Evolutionary conservation across 2,797 vertebrate genomes (phyloP).

Genomic region (Coccyzus lansbergi): DNA sequence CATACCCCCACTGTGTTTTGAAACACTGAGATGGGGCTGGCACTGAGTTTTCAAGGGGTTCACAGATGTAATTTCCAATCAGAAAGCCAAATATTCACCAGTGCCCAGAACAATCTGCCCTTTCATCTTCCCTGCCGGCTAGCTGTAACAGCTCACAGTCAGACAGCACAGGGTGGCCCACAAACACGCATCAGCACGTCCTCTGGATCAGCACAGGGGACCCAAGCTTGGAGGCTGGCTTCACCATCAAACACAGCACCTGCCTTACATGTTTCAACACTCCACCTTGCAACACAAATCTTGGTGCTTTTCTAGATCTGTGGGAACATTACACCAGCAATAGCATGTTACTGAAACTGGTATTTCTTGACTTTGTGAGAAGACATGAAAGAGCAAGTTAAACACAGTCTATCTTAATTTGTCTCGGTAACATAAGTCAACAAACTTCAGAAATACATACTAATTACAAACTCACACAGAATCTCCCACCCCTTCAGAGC

Average conservation of each 20-base stretch:
- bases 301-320: neutral
- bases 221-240: neutral
- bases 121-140: neutral
- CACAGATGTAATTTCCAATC: neutral
- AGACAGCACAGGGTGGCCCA: accelerated
- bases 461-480: neutral
- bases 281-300: neutral
- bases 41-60: neutral
- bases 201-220: neutral
- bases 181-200: accelerated
- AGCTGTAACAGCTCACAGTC: neutral
- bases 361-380: slow-evolving; percentile 6
- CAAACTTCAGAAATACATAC: neutral
- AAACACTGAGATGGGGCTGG: neutral
- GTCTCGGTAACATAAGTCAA: neutral
- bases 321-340: neutral
- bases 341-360: neutral
- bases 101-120: neutral
- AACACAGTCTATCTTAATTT: neutral
- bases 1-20: neutral
- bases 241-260: neutral
- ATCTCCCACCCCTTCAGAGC: neutral
- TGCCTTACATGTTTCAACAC: neutral
- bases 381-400: slow-evolving; percentile 23
- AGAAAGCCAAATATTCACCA: neutral